Base-by-base conservation (phyloP, 1,140 invertebrate species). In the Orius insidiosus region DNA sequence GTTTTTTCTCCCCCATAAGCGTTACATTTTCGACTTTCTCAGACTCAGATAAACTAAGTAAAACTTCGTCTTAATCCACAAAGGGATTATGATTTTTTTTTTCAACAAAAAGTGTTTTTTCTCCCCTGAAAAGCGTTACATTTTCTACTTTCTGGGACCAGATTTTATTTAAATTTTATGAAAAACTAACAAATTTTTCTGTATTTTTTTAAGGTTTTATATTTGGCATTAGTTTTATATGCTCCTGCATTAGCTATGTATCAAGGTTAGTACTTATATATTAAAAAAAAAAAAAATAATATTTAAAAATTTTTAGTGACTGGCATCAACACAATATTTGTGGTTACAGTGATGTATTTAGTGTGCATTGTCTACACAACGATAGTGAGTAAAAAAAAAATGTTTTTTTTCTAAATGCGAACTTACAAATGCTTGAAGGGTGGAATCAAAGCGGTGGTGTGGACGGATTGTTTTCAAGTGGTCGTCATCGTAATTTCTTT, bases 281-380 rank as follows among this genome's bases (percentile, higher is more conserved):
- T 36, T 36, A 5, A 4, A 36, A 36, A 5, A 3, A 24, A 24
- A 24, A 4, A 24, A 24, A 24, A 4, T 24, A 7, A 24, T 19
- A 24, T 24, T 58, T 54, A n/a, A n/a, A n/a, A n/a, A n/a, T 59
- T 73, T 75, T 54, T 67, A 77, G 87, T 92, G 49, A 89, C 85
- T 47, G 85, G 85, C 43, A 70, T 89, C 38, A 76, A 80, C 63
- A 71, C 84, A 45, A 76, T 81, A 62, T 59, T 80, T 32, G 78
- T 88, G 46, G 82, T 83, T 38, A 67, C 76, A 18, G 68, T 79
- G 16, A 82, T 89, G 58, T 88, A 86, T 47, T 54, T 74, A 19
- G 76, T 92, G 49, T 90, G 86, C 59, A 84, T 89, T 31, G 79
- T 94, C 61, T 95, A 94, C 57, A 93, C 89, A 19, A 74, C 84